Conservation (phyloP, 1,140 invertebrate species). For the Drosophila funebris region DNA sequence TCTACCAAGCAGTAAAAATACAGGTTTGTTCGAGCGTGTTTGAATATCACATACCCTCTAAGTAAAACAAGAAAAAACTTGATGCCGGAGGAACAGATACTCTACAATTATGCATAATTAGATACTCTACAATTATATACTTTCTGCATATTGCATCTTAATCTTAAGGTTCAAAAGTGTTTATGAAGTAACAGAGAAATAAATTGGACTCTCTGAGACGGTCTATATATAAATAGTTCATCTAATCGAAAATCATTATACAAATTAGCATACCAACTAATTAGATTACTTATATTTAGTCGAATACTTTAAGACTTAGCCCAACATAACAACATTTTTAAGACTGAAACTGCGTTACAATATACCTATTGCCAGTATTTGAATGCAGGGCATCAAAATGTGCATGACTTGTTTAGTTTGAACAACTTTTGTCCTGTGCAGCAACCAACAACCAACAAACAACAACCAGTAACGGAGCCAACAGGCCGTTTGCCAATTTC, state of each 20-base stretch:
- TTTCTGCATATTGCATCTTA: too few relatives aligned
- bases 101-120: not conserved
- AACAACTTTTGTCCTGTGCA: conserved; percentile 64
- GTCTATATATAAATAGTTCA: too few relatives aligned
- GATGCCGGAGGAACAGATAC: not conserved
- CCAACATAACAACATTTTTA: too few relatives aligned
- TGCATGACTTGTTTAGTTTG: conserved; percentile 78
- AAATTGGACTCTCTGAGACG: too few relatives aligned
- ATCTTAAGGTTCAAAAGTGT: too few relatives aligned
- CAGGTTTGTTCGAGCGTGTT: not conserved
- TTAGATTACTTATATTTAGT: too few relatives aligned
- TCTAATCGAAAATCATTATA: too few relatives aligned
- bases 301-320: too few relatives aligned
- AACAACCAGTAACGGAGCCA: conserved; percentile 24
- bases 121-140: too few relatives aligned
- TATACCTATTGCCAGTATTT: not conserved
- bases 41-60: not conserved
- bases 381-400: conserved; percentile 41
- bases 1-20: not conserved
- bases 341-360: too few relatives aligned
- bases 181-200: too few relatives aligned
- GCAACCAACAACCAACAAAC: conserved; percentile 12
- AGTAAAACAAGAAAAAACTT: not conserved
- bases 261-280: too few relatives aligned
- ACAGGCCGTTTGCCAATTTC: conserved; percentile 42